Percentiles rank a stretch among this genome's conserved stretches.
Conservation (phyloP, 2,888 invertebrate species). For the Pachliopta kotzebuea region DNA sequence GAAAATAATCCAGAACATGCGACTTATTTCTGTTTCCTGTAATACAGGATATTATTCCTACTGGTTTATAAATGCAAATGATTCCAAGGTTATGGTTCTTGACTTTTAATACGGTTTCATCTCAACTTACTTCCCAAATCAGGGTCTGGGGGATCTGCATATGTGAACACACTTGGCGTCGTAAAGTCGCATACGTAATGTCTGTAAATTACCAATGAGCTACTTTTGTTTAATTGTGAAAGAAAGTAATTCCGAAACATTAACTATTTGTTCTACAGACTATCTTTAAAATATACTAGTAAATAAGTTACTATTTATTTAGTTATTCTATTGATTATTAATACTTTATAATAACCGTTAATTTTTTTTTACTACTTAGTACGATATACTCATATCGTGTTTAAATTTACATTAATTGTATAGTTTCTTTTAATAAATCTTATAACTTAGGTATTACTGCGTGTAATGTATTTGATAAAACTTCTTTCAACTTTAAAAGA, state of each 20-base stretch:
- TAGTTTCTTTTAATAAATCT: no score
- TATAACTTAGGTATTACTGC: not conserved
- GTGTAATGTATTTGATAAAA: not conserved
- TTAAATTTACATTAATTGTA: no score
- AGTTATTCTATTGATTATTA: no score
- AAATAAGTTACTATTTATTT: no score
- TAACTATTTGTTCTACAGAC: not conserved
- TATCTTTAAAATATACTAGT: no score
- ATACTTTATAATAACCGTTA: no score
- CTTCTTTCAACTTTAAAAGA: not conserved
- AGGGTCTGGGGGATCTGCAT: conserved; percentile 14
- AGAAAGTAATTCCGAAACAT: not conserved
- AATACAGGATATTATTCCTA: not conserved
- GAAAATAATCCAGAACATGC: conserved; percentile 4
- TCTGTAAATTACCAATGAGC: conserved; percentile 1
- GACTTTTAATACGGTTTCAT: conserved; percentile 24
- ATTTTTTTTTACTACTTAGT: no score
- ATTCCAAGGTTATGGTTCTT: conserved; percentile 14
- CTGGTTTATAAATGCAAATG: conserved; percentile 19
- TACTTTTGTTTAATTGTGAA: not conserved
- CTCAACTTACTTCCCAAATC: conserved; percentile 17
- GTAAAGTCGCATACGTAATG: conserved; percentile 13
- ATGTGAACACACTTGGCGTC: conserved; percentile 4
- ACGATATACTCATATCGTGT: no score
- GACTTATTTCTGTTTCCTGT: conserved; percentile 15